A percentile compares a stretch with the other conserved stretches of the same genome.
These are phyloP conservation scores for Sarcophaga carnaria DNA, from an alignment of 2,888 invertebrate genomes.

Conservation along the genomic window DNA sequence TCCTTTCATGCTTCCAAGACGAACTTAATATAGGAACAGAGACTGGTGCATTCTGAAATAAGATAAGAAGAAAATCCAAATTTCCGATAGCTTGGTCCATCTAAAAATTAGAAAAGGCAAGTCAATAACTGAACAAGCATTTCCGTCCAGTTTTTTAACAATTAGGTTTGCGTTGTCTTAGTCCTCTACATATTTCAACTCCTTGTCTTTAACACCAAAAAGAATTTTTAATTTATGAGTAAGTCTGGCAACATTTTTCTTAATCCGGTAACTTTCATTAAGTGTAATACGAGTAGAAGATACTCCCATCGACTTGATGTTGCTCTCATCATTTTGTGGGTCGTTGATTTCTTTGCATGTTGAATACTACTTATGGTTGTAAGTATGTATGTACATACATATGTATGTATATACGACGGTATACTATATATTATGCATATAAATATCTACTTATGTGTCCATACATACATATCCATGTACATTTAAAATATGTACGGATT, in stretches of 20 bases:
- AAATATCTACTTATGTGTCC: conserved; percentile 56
- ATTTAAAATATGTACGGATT: conserved; percentile 48
- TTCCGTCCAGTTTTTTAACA: no score
- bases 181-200: no score
- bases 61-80: no score
- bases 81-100: no score
- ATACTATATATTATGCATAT: conserved; percentile 46
- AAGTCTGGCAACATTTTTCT: background rate
- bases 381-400: conserved; percentile 1
- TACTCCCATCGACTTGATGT: conserved; percentile 14
- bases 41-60: no score
- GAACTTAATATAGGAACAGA: no score
- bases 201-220: background rate
- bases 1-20: no score
- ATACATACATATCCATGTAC: conserved; percentile 19
- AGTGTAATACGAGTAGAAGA: background rate
- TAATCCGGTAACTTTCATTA: conserved; percentile 33
- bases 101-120: no score
- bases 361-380: conserved; percentile 58
- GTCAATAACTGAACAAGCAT: no score
- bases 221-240: background rate
- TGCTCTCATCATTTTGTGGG: conserved; percentile 71
- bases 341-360: conserved; percentile 70
- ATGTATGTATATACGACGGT: no score
- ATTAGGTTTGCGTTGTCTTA: no score